phyloP scores from a whole-genome alignment of 1,140 invertebrate species.

The Colletes latitarsis region DNA sequence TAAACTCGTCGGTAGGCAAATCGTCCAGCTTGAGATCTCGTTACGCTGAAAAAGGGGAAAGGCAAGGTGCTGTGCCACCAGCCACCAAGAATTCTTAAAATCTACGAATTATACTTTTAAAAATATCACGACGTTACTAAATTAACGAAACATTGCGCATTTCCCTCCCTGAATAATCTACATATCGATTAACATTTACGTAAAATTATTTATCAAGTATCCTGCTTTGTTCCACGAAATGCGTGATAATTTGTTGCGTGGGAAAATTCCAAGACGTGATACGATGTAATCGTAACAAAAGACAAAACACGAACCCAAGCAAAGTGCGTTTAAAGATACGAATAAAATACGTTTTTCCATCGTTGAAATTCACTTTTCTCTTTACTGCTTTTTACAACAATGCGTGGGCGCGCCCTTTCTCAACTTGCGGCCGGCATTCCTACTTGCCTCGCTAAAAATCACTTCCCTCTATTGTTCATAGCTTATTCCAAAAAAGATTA shows the following conservation, averaged over 20 bases:
- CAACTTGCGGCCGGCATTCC: conserved; percentile 66
- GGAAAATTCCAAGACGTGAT: conserved; percentile 37
- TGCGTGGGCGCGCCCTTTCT: conserved; percentile 68
- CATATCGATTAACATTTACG: conserved; percentile 18
- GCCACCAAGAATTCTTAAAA: conserved; percentile 63
- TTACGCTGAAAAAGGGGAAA: conserved; percentile 71
- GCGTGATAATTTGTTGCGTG: conserved; percentile 14
- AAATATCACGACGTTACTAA: conserved; percentile 31
- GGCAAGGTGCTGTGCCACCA: conserved; percentile 56
- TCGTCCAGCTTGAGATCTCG: conserved; percentile 69
- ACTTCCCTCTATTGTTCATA: conserved; percentile 15
- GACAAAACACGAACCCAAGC: conserved; percentile 33
- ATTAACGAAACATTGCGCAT: conserved; percentile 36
- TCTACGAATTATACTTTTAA: conserved; percentile 54
- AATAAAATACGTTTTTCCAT: not conserved
- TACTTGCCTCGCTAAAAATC: conserved; percentile 56
- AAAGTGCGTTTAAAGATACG: not conserved
- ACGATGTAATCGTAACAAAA: conserved; percentile 56
- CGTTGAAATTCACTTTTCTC: conserved; percentile 27
- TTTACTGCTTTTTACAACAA: conserved; percentile 22
- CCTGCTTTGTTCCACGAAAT: conserved; percentile 9
- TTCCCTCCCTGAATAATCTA: conserved; percentile 37
- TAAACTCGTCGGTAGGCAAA: conserved; percentile 55
- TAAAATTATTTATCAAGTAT: conserved; percentile 33
- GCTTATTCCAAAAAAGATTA: conserved; percentile 33